These are phyloP conservation scores for Notolepis coatsorum DNA, from an alignment of 2,797 vertebrate genomes.

Conservation along the genomic window DNA sequence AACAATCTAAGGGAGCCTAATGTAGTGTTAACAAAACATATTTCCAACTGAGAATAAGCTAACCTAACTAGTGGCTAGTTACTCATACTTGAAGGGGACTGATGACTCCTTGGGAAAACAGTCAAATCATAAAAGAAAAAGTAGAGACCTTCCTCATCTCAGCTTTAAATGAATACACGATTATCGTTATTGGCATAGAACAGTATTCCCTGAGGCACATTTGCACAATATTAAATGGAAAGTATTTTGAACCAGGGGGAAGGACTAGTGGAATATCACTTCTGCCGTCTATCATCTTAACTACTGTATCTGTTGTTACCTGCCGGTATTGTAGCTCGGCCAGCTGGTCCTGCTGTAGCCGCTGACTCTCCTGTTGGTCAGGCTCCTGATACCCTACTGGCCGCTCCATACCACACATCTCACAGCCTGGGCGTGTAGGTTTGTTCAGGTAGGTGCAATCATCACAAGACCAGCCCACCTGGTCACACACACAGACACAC, in stretches of 20 bases:
- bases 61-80: no score
- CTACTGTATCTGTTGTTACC: conserved; percentile 71
- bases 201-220: no score
- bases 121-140: neutral
- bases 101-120: no score
- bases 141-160: no score
- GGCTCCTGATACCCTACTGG: conserved; percentile 80
- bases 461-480: conserved; percentile 85
- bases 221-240: no score
- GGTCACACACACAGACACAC: neutral
- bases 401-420: conserved; percentile 82
- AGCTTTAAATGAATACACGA: no score
- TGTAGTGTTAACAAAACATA: no score
- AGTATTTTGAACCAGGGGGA: conserved; percentile 12
- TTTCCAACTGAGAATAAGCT: no score
- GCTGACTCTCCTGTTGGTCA: conserved; percentile 74
- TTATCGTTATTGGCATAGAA: no score
- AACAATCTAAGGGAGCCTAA: no score
- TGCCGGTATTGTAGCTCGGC: conserved; percentile 79
- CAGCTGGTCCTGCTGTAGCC: conserved; percentile 79
- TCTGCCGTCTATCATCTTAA: neutral
- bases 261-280: neutral
- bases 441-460: conserved; percentile 88
- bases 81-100: no score
- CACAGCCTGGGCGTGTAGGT: conserved; percentile 88